Evolutionary conservation across 2,113 vertebrate genomes (phyloP).

Genomic region (Cyanoliseus patagonus): DNA sequence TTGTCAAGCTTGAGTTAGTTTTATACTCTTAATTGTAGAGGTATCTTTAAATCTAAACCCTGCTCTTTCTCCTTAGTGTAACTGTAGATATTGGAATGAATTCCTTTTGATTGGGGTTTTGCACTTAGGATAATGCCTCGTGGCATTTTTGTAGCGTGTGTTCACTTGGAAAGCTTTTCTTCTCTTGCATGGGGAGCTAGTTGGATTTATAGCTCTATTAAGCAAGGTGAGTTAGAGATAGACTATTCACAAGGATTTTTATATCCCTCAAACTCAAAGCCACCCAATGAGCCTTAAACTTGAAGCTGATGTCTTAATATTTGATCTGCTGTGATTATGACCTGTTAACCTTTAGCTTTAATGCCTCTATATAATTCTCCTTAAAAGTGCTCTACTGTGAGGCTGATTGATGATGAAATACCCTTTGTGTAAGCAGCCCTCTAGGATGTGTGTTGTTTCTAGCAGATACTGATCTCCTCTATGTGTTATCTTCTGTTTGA

Average conservation of each 20-base stretch:
- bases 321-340: conserved; percentile 21
- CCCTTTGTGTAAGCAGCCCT: conserved; percentile 5
- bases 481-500: conserved; percentile 13
- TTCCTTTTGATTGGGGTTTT: conserved; percentile 26
- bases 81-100: not conserved
- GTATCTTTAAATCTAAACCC: not conserved
- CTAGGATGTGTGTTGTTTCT: conserved; percentile 8
- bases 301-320: conserved; percentile 12
- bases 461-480: not conserved
- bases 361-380: conserved; percentile 9
- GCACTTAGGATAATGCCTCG: not conserved
- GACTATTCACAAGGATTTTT: conserved; percentile 17
- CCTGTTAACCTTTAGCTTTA: conserved; percentile 45
- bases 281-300: conserved; percentile 40
- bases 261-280: conserved; percentile 40
- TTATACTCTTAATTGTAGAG: conserved; percentile 28
- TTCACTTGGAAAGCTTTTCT: conserved; percentile 6
- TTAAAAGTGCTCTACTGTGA: not conserved
- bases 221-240: conserved; percentile 32
- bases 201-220: conserved; percentile 51
- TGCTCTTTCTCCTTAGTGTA: not conserved
- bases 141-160: not conserved
- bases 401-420: conserved; percentile 43
- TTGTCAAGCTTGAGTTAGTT: not conserved
- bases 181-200: not conserved